A percentile compares a stretch with the other conserved stretches of the same genome.
Conservation (phyloP, 53 echinoderm and acorn worm genomes). For the Pentamera pediparva region DNA sequence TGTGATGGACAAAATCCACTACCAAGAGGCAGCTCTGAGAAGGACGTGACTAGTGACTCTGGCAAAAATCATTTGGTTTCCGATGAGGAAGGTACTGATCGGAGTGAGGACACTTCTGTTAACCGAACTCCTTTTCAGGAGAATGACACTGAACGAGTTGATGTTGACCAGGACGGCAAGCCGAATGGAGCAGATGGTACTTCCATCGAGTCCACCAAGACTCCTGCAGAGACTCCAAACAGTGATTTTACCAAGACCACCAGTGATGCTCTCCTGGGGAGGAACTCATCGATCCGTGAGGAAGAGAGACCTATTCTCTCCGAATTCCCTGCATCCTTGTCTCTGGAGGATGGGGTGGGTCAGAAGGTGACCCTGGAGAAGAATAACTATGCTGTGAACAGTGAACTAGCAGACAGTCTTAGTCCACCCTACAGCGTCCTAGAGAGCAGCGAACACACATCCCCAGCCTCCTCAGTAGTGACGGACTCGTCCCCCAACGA, state of each 20-base stretch:
- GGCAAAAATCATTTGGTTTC: no score
- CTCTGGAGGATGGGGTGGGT: not conserved
- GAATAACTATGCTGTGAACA: not conserved
- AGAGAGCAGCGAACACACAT: constrained; percentile 20
- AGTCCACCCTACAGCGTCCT: constrained; percentile 21
- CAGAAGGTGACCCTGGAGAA: not conserved
- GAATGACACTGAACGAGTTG: no score
- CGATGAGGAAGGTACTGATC: no score
- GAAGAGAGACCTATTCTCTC: constrained; percentile 17
- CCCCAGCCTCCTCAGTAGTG: constrained; percentile 9
- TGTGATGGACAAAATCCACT: no score
- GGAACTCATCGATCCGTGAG: constrained; percentile 20
- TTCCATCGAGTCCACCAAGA: not conserved
- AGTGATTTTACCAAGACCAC: not conserved
- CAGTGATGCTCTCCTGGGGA: not conserved
- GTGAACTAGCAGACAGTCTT: not conserved
- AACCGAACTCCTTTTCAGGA: no score
- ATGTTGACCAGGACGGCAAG: no score
- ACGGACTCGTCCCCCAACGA: constrained; percentile 20
- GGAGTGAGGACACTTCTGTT: no score
- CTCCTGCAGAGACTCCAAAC: not conserved
- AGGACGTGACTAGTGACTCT: no score
- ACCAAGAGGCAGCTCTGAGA: no score
- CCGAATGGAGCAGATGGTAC: not conserved
- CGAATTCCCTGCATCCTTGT: constrained; percentile 1